phyloP scores from a whole-genome alignment of 1,140 invertebrate genomes.

The Tribolium castaneum region DNA sequence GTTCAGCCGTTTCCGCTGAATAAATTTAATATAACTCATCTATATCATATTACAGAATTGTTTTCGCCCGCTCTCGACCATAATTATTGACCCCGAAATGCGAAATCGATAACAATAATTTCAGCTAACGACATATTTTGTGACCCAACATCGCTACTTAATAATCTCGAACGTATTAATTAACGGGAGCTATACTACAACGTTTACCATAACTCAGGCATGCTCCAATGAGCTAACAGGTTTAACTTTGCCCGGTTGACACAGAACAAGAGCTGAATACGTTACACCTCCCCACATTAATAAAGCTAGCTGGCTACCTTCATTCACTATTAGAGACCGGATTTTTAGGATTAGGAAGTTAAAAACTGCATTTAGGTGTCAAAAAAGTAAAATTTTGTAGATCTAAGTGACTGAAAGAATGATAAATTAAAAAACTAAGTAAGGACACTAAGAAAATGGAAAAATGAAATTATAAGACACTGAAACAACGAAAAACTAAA shows the following conservation, averaged over 20 bases:
- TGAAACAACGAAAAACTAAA: no score
- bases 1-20: constrained; percentile 43
- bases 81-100: not conserved
- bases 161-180: not conserved
- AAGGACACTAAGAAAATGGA: no score
- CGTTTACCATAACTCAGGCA: not conserved
- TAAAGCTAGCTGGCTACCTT: not conserved
- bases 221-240: not conserved
- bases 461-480: no score
- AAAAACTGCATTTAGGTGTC: no score
- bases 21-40: constrained; percentile 44
- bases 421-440: no score
- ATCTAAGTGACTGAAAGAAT: no score
- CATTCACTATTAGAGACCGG: no score
- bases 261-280: not conserved
- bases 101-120: constrained; percentile 1
- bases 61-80: constrained; percentile 2
- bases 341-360: no score
- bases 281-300: not conserved
- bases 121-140: not conserved
- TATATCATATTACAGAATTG: constrained; percentile 37
- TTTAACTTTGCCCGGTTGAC: not conserved
- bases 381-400: no score
- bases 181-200: not conserved
- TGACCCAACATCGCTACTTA: not conserved